Base-by-base conservation (phyloP, 2,888 invertebrate species). In the Anoplius nigerrimus region DNA sequence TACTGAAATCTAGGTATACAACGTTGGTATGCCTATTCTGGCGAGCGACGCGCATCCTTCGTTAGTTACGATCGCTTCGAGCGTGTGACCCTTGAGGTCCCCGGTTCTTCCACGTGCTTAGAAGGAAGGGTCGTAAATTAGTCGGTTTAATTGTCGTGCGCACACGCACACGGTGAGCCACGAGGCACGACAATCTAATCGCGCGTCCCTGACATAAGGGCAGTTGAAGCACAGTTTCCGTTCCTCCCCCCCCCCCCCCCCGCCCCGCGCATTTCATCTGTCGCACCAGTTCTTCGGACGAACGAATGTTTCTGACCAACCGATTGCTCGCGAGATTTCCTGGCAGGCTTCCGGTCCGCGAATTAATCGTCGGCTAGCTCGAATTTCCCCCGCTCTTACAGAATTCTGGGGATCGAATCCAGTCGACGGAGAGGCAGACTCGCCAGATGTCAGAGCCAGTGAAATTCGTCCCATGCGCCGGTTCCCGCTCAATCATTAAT, bases 141-240 rank as follows among this genome's bases (percentile, higher is more conserved):
- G 56, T 62, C 48, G 64, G 51, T 73, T 71, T 70, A 72, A 80
- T 78, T 68, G 71, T 68, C 66, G 18, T 42, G 42, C 56, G 52
- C 34, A 22, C 43, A 21, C 54, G 24, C 62, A 18, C 24, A 45
- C 46, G 54, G 53, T 20, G 59, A 55, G 45, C 20, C 62, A 48
- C 64, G 45, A 61, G 64, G 66, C 66, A 58, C 73, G 71, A 67
- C 62, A 74, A 68, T 71, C 74, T 75, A 79, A 81, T 80, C 72
- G 72, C 64, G 51, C 61, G 76, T 66, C 73, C 71, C 75, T 74
- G 74, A 75, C 68, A 61, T 66, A 58, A 72, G 69, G 67, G 69
- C 57, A 70, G 65, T 67, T 56, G 69, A 64, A 75, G 70, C 63
- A 54, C 16, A 18, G 4, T 8, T 16, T 18, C 11, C 16, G 45